phyloP scores from a whole-genome alignment of 2,888 invertebrate genomes.

The Selenia dentaria region DNA sequence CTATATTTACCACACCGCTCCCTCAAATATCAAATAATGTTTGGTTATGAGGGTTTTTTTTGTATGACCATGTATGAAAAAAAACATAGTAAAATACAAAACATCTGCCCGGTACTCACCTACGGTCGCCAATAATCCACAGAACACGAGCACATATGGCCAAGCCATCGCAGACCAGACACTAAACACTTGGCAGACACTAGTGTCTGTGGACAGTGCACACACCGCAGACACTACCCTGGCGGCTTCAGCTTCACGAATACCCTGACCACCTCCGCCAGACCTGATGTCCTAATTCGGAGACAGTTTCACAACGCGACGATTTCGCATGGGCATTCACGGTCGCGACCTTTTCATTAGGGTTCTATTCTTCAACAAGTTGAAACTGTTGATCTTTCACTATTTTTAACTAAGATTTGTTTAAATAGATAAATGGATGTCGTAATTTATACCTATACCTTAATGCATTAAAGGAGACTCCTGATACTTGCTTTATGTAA shows the following conservation, averaged over 20 bases:
- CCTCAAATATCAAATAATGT: too few species aligned
- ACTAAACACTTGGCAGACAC: neutral
- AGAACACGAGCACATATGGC: constrained; percentile 24
- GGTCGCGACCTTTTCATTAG: constrained; percentile 63
- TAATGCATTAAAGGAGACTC: too few species aligned
- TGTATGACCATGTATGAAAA: too few species aligned
- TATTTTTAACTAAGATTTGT: too few species aligned
- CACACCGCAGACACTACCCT: constrained; percentile 10
- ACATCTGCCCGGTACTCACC: constrained; percentile 24
- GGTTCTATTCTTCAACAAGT: constrained; percentile 17
- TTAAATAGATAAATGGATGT: too few species aligned
- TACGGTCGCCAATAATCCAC: constrained; percentile 23
- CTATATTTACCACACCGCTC: too few species aligned
- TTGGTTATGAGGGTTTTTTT: too few species aligned
- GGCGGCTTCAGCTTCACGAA: constrained; percentile 35
- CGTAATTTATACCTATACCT: too few species aligned
- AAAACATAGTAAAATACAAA: too few species aligned
- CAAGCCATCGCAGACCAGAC: constrained; percentile 25
- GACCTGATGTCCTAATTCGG: constrained; percentile 44
- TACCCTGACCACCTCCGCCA: constrained; percentile 35
- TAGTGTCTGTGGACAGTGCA: neutral
- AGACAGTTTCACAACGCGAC: constrained; percentile 53
- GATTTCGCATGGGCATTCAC: constrained; percentile 70
- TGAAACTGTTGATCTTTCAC: constrained; percentile 1
- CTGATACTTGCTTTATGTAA: too few species aligned